Evolutionary conservation across 2,888 invertebrate genomes (phyloP).

Genomic region (Thera britannica): DNA sequence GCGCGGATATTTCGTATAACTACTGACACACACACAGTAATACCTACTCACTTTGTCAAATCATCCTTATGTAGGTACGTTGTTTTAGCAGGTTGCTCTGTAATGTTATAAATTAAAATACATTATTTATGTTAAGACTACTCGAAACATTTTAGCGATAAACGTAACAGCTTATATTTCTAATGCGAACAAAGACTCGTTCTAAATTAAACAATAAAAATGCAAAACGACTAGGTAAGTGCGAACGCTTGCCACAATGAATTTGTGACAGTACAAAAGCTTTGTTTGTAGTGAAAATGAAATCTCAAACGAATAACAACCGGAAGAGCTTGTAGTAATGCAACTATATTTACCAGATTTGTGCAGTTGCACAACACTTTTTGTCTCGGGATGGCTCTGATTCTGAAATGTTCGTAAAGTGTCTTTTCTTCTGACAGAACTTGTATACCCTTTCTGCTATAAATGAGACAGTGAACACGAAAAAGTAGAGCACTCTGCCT

Average conservation of each 20-base stretch:
- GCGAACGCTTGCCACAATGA: slow-evolving; percentile 64
- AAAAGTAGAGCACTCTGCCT: slow-evolving; percentile 53
- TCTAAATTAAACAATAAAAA: slow-evolving; percentile 62
- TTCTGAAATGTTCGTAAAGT: slow-evolving; percentile 51
- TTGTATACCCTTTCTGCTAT: slow-evolving; percentile 54
- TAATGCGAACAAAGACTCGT: slow-evolving; percentile 47
- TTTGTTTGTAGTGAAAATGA: slow-evolving; percentile 68
- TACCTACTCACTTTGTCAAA: no score
- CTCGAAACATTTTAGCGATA: slow-evolving; percentile 30
- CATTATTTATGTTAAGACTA: slow-evolving; percentile 8
- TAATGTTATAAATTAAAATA: no score
- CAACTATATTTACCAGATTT: slow-evolving; percentile 50
- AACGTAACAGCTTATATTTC: slow-evolving; percentile 37
- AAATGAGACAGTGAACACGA: slow-evolving; percentile 63
- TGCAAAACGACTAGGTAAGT: slow-evolving; percentile 58
- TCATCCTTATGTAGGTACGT: no score
- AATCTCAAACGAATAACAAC: slow-evolving; percentile 62
- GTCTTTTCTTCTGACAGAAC: slow-evolving; percentile 49
- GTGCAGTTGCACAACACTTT: slow-evolving; percentile 34
- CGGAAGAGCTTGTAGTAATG: slow-evolving; percentile 54
- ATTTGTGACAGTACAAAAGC: slow-evolving; percentile 72
- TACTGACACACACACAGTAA: no score
- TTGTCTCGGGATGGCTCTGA: slow-evolving; percentile 45
- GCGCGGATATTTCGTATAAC: no score
- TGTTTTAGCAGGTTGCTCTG: no score